phyloP scores from a whole-genome alignment of 2,888 invertebrate genomes.

The Ophonus ardosiacus region DNA sequence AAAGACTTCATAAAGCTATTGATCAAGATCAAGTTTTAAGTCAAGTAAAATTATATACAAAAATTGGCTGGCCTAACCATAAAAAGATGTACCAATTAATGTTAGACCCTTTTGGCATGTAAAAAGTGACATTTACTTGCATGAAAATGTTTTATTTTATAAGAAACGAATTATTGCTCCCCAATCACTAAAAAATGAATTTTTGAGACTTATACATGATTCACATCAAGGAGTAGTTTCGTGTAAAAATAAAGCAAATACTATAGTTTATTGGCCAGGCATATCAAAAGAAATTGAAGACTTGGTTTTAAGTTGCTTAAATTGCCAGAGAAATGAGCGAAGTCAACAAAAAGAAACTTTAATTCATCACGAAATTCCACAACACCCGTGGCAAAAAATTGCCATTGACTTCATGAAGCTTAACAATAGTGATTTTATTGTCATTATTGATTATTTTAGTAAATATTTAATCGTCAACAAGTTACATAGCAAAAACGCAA shows the following conservation, averaged over 20 bases:
- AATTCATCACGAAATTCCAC: conserved; percentile 44
- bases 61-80: conserved; percentile 56
- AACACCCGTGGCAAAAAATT: conserved; percentile 61
- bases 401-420: conserved; percentile 61
- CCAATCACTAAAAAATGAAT: conserved; percentile 27
- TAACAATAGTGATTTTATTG: conserved; percentile 32
- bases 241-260: conserved; percentile 44
- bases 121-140: conserved; percentile 45
- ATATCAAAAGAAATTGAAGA: conserved; percentile 44
- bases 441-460: neutral
- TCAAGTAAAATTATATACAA: conserved; percentile 46
- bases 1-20: conserved; percentile 36
- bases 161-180: conserved; percentile 59
- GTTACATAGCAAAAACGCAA: too few species aligned
- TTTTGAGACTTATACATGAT: conserved; percentile 50
- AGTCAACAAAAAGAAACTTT: conserved; percentile 53
- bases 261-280: conserved; percentile 54
- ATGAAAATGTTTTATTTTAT: conserved; percentile 52
- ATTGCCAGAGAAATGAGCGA: conserved; percentile 58
- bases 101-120: conserved; percentile 49
- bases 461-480: too few species aligned
- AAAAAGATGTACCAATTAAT: conserved; percentile 39
- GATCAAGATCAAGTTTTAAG: conserved; percentile 41
- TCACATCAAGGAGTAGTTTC: conserved; percentile 50
- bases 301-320: conserved; percentile 29